Evolutionary conservation across 2,888 invertebrate species (phyloP).

Genomic region (Cremastinae sp.): DNA sequence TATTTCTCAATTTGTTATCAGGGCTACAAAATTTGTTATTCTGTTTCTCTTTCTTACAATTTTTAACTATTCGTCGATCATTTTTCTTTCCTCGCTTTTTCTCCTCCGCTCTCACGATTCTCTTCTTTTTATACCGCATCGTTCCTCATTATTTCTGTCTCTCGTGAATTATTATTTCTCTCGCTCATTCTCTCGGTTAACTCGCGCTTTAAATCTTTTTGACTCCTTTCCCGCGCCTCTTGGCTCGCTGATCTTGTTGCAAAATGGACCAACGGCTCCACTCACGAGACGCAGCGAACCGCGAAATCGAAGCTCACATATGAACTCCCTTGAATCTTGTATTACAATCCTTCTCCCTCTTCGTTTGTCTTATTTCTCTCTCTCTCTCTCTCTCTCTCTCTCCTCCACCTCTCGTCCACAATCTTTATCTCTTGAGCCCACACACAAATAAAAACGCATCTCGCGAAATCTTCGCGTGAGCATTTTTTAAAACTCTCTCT

Average conservation of each 20-base stretch:
- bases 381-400: conserved; percentile 33
- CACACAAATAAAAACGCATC: background rate
- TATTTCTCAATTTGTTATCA: no score
- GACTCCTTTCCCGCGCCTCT: conserved; percentile 13
- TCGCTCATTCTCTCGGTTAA: background rate
- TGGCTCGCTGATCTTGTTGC: conserved; percentile 40
- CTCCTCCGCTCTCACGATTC: background rate
- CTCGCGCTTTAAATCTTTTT: conserved; percentile 28
- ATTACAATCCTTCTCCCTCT: conserved; percentile 26
- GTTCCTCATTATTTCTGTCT: conserved; percentile 33
- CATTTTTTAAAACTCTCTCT: no score
- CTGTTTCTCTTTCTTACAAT: conserved; percentile 64
- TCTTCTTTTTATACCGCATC: conserved; percentile 13
- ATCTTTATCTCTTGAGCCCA: background rate
- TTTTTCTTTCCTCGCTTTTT: conserved; percentile 61
- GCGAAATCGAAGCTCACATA: conserved; percentile 81
- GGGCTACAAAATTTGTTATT: background rate
- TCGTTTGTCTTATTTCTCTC: conserved; percentile 36
- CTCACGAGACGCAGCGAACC: conserved; percentile 80
- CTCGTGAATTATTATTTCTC: conserved; percentile 18
- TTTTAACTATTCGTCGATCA: conserved; percentile 70
- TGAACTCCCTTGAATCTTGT: conserved; percentile 73
- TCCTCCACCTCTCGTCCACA: conserved; percentile 19
- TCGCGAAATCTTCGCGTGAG: no score
- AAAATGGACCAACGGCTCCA: conserved; percentile 65